Base-by-base conservation (phyloP, 2,113 vertebrate species). In the Tyrannus savana region DNA sequence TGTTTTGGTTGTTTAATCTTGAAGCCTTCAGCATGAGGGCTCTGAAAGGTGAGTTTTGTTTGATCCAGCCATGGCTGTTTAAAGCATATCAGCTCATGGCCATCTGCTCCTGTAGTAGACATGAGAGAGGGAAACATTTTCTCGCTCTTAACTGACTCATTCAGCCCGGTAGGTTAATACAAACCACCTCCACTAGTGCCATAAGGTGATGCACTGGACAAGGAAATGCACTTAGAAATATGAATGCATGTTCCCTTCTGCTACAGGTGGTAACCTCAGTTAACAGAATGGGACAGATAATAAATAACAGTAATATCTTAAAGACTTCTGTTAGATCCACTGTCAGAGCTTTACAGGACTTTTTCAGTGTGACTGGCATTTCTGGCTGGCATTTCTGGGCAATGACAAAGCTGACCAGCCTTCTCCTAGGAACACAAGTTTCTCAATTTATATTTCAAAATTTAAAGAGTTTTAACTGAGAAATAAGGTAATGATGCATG, bases 11-110 rank as follows among this genome's bases (percentile, higher is more conserved):
- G 15, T 84, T 87, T 91, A 66, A 49, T 91, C 81, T 89, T 89
- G 81, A 44, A 79, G 91, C 69, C 71, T 39, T 95, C 90, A 59
- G 18, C 84, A 60, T 96, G 66, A 95, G 50, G 93, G 96, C 55
- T 96, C 55, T 73, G 59, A 89, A 90, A 96, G 95, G 91, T 96
- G 93, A 95, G 83, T 95, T 88, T 95, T 85, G 52, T 16, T 82
- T 93, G 66, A 79, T 92, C 56, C 75, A 79, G 58, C 39, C 84
- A 33, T 62, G 64, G 59, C 84, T 24, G 35, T 81, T 93, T 74
- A 89, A 87, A 59, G 52, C 77, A 37, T 71, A 56, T 15, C 73
- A 84, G 53, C 79, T 82, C 3, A 3, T 87, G 66, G 42, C 58
- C 44, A 30, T 85, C 23, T 82, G 30, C 67, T 77, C 14, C 37